Conservation (phyloP, 2,797 vertebrate genomes). For the Cynopterus sphinx region DNA sequence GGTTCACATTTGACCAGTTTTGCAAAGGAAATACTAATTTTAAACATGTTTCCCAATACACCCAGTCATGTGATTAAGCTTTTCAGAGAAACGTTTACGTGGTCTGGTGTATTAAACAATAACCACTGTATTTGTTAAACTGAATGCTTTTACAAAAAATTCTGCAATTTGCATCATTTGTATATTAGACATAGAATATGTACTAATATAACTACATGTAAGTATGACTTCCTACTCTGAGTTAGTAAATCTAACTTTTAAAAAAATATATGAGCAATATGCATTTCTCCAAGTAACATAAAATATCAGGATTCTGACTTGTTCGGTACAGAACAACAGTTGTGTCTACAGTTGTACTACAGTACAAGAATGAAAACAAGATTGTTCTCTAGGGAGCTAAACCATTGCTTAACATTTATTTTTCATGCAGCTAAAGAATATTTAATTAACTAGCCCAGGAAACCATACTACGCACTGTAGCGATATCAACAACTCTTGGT, state of each 20-base stretch:
- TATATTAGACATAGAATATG: background rate
- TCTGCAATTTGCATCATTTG: constrained; percentile 60
- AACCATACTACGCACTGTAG: background rate
- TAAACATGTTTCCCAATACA: constrained; percentile 79
- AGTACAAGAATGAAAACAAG: background rate
- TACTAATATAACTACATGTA: background rate
- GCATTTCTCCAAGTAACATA: background rate
- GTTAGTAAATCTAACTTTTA: background rate
- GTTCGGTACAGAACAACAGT: background rate
- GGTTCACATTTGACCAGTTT: constrained; percentile 84
- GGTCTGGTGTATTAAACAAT: constrained; percentile 65
- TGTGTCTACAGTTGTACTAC: background rate
- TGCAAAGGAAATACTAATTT: constrained; percentile 84
- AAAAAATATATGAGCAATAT: background rate
- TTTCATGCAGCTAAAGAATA: background rate
- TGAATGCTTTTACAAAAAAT: constrained; percentile 17
- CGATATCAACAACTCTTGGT: background rate
- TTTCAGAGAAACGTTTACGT: constrained; percentile 46
- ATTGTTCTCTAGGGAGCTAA: background rate
- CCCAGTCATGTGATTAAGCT: constrained; percentile 67
- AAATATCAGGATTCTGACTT: background rate
- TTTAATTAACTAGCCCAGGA: background rate
- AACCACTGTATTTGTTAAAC: constrained; percentile 58
- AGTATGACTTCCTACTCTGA: background rate
- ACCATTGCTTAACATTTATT: background rate